Evolutionary conservation across 2,113 vertebrate species (phyloP).

Genomic region (Uropsilus gracilis): DNA sequence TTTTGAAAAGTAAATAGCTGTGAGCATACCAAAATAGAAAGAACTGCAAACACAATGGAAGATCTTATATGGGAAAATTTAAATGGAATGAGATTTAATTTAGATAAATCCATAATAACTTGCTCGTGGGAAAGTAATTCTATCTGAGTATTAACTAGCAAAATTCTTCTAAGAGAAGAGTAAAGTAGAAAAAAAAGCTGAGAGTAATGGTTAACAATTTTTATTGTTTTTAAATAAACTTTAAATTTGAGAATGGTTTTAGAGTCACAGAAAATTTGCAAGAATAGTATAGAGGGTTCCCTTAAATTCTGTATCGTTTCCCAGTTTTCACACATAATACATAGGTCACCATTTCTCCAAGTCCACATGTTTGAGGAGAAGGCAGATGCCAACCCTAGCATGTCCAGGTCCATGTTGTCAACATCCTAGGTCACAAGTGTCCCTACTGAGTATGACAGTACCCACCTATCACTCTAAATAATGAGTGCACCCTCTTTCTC

Average conservation of each 20-base stretch:
- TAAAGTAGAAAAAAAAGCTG: slow-evolving; percentile 73
- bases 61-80: slow-evolving; percentile 77
- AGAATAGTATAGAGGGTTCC: no score
- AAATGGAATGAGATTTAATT: slow-evolving; percentile 82
- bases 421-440: neutral
- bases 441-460: neutral
- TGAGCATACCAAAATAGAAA: slow-evolving; percentile 79
- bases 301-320: no score
- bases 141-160: slow-evolving; percentile 76
- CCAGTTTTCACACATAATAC: no score
- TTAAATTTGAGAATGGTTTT: no score
- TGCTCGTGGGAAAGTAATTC: slow-evolving; percentile 74
- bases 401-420: neutral
- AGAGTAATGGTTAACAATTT: neutral
- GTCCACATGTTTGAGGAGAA: neutral
- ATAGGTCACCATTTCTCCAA: neutral
- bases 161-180: slow-evolving; percentile 73
- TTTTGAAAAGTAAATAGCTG: slow-evolving; percentile 77
- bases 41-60: slow-evolving; percentile 74
- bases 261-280: no score
- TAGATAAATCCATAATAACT: slow-evolving; percentile 82
- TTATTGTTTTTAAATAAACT: no score
- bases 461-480: neutral
- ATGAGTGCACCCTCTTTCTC: neutral
- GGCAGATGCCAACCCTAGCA: neutral